Conservation (phyloP, 2,797 vertebrate species). For the Poeciliopsis paucimaculata region DNA sequence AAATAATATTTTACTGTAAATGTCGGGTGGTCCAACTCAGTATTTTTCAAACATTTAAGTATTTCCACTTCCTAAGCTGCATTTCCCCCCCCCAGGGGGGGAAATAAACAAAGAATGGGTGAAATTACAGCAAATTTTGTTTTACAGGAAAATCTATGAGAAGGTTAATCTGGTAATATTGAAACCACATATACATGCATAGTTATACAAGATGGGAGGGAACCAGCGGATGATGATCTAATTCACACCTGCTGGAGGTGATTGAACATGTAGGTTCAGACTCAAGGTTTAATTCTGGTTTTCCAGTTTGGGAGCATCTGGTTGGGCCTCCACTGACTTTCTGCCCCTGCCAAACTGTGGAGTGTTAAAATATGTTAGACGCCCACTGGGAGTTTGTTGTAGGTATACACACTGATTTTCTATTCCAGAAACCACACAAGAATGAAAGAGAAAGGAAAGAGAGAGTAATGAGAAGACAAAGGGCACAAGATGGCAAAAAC, state of each 20-base stretch:
- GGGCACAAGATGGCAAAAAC: conserved; percentile 39
- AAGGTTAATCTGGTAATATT: background rate
- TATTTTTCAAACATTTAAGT: background rate
- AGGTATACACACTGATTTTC: conserved; percentile 53
- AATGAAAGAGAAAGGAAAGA: conserved; percentile 41
- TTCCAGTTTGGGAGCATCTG: conserved; percentile 62
- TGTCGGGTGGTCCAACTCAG: background rate
- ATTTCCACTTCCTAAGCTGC: background rate
- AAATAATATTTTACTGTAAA: too few species aligned
- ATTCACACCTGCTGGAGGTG: conserved; percentile 55
- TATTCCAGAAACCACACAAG: conserved; percentile 49
- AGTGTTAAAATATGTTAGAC: conserved; percentile 55
- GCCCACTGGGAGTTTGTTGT: conserved; percentile 43
- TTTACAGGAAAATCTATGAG: background rate
- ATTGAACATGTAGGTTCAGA: conserved; percentile 28
- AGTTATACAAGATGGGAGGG: background rate
- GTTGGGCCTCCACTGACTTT: conserved; percentile 54
- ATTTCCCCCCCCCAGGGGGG: background rate
- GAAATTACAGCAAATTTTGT: background rate
- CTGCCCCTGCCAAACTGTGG: conserved; percentile 41
- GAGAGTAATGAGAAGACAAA: conserved; percentile 45
- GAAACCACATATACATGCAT: background rate
- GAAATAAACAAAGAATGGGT: background rate
- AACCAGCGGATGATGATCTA: conserved; percentile 21
- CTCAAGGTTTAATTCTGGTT: conserved; percentile 48